These are phyloP conservation scores for Acyrthosiphon pisum DNA, from an alignment of 1,140 invertebrate genomes.

Conservation along the genomic window DNA sequence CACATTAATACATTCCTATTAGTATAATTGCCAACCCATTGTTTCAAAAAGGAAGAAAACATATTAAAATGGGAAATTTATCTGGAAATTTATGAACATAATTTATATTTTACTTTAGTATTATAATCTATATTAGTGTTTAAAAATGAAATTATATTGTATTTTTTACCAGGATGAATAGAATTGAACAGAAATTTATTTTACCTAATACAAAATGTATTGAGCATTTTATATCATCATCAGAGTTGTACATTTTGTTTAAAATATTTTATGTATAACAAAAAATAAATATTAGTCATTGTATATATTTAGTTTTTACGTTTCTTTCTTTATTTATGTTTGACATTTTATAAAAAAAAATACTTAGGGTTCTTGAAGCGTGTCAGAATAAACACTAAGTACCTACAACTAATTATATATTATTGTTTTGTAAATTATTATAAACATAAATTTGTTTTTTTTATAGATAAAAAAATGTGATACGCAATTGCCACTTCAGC, in stretches of 20 bases:
- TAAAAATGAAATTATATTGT: neutral
- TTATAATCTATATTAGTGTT: neutral
- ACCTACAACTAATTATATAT: neutral
- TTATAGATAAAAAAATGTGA: neutral
- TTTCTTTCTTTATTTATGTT: neutral
- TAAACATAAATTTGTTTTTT: neutral
- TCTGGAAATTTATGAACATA: neutral
- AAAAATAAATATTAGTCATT: too few species aligned
- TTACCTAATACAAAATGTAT: neutral
- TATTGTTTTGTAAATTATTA: neutral
- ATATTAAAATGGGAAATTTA: neutral
- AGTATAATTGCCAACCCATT: neutral
- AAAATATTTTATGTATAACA: neutral
- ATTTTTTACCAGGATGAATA: neutral
- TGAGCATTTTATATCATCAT: neutral
- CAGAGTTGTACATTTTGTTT: neutral
- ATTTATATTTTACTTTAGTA: neutral
- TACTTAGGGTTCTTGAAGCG: neutral
- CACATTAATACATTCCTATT: neutral
- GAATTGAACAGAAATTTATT: neutral
- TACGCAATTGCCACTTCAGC: neutral
- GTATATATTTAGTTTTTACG: neutral
- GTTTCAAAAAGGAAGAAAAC: neutral
- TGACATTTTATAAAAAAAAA: neutral
- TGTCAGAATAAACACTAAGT: neutral